Evolutionary conservation across 2,113 vertebrate species (phyloP).

Genomic region (Epinephelus fuscoguttatus): DNA sequence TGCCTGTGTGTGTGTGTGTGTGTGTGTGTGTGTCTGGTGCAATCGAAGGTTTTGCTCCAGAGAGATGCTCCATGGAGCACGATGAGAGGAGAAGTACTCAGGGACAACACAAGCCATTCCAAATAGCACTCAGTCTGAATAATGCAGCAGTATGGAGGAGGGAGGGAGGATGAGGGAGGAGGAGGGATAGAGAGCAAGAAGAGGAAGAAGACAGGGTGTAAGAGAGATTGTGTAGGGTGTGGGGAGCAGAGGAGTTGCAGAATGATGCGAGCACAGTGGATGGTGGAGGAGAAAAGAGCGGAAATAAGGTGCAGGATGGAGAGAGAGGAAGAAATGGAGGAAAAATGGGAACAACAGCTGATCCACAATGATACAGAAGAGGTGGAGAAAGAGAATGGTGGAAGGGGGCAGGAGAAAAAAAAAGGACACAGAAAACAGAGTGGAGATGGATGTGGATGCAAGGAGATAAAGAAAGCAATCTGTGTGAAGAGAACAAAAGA

Average conservation of each 20-base stretch:
- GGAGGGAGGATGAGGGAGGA: background rate
- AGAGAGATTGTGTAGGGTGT: background rate
- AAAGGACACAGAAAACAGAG: background rate
- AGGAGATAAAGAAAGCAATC: background rate
- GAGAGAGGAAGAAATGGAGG: background rate
- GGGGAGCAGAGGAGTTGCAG: background rate
- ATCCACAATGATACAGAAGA: background rate
- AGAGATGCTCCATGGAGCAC: conserved; percentile 53
- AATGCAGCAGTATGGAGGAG: conserved; percentile 65
- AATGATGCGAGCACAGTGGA: conserved; percentile 6
- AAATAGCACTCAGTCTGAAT: conserved; percentile 72
- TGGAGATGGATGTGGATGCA: background rate
- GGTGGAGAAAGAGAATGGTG: background rate
- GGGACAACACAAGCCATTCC: conserved; percentile 65
- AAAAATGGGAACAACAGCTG: background rate
- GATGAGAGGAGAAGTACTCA: conserved; percentile 62
- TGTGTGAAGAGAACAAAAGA: background rate
- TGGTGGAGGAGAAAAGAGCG: conserved; percentile 8
- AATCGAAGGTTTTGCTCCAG: conserved; percentile 5
- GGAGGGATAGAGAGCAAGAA: background rate
- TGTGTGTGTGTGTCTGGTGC: conserved; percentile 16
- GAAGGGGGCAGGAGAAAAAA: background rate
- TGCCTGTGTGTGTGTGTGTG: conserved; percentile 7
- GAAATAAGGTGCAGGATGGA: background rate
- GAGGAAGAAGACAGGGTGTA: conserved; percentile 4